Conservation (phyloP, 2,113 vertebrate species). For the Trogon surrucura region DNA sequence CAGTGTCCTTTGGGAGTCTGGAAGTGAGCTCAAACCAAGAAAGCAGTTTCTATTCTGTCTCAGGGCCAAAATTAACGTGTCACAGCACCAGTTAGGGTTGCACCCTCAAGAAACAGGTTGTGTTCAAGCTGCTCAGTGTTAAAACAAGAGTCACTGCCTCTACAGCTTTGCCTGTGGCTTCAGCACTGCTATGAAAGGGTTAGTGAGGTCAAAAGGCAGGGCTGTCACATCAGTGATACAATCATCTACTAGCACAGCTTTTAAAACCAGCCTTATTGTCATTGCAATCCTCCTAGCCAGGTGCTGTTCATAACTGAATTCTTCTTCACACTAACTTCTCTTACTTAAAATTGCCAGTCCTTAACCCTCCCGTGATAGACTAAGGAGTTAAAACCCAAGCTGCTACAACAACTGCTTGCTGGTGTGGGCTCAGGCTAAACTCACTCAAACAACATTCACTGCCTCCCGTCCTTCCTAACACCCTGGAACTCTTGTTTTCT, state of each 20-base stretch:
- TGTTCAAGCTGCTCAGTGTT: neutral
- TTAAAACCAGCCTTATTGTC: neutral
- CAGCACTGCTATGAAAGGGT: neutral
- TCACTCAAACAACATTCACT: neutral
- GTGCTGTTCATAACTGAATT: neutral
- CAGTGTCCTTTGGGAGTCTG: neutral
- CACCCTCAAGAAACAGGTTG: neutral
- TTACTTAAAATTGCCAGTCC: neutral
- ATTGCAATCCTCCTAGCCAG: neutral
- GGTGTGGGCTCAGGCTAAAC: neutral
- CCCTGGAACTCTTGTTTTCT: neutral
- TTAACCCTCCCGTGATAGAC: neutral
- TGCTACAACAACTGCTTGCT: neutral
- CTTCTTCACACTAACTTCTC: neutral
- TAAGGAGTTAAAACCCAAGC: neutral
- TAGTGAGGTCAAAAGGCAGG: neutral
- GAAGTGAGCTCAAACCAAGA: neutral
- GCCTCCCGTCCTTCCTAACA: neutral
- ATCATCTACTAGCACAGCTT: neutral
- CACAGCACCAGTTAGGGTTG: neutral
- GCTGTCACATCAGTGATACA: neutral
- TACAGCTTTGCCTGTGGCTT: neutral
- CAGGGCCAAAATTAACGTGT: neutral
- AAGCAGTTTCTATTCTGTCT: neutral
- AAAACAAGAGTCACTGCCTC: neutral